A percentile compares a stretch with the other conserved stretches of the same genome.
Evolutionary conservation across 2,888 invertebrate species (phyloP).

Genomic region (Lapara coniferarum): DNA sequence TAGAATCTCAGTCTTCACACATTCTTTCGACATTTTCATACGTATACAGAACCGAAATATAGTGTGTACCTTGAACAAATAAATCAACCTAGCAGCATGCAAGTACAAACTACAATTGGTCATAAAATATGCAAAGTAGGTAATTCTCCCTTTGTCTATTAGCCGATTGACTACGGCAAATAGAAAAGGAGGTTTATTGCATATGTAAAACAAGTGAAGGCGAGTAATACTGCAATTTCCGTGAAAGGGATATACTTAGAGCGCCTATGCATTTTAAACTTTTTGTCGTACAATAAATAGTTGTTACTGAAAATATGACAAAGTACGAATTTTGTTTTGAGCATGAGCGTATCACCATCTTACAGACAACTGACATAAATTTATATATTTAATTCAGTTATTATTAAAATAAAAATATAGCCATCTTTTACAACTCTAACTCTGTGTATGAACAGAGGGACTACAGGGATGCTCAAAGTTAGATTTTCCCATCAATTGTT

Average conservation of each 20-base stretch:
- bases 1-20: not conserved
- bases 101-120: conserved; percentile 21
- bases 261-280: not conserved
- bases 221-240: not conserved
- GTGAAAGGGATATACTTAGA: not conserved
- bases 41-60: not conserved
- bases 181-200: conserved; percentile 11
- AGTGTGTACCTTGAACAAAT: conserved; percentile 2
- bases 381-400: too few species aligned
- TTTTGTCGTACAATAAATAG: not conserved
- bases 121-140: conserved; percentile 20
- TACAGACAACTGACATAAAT: too few species aligned
- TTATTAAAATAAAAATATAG: too few species aligned
- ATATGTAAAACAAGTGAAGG: not conserved
- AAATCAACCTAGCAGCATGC: conserved; percentile 8
- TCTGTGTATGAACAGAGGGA: too few species aligned
- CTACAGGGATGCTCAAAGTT: too few species aligned
- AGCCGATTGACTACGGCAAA: conserved; percentile 19
- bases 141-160: conserved; percentile 20
- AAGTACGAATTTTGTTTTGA: too few species aligned
- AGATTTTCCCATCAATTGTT: too few species aligned
- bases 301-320: too few species aligned
- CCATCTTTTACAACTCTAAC: too few species aligned
- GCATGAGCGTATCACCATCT: too few species aligned
- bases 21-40: conserved; percentile 8